phyloP scores from a whole-genome alignment of 2,888 invertebrate genomes.

The Entomobrya proxima region DNA sequence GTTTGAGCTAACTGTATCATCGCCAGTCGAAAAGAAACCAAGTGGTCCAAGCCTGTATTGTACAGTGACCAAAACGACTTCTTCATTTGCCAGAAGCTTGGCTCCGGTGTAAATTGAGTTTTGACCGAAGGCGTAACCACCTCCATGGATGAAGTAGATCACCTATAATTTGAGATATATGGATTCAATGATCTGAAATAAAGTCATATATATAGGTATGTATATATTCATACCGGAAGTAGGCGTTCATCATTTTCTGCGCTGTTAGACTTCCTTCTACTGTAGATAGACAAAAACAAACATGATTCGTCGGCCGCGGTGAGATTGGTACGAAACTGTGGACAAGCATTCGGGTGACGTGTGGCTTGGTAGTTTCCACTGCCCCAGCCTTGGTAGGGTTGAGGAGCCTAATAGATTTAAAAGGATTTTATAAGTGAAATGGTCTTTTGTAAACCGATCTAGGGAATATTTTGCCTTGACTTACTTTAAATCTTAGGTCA shows the following conservation, averaged over 20 bases:
- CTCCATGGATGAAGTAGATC: slow-evolving; percentile 67
- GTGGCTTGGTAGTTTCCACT: slow-evolving; percentile 38
- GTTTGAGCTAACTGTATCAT: slow-evolving; percentile 35
- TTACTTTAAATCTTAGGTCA: slow-evolving; percentile 53
- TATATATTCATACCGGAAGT: too few relatives aligned
- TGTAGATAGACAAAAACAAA: slow-evolving; percentile 59
- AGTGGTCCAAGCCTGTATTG: slow-evolving; percentile 60
- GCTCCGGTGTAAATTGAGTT: slow-evolving; percentile 58
- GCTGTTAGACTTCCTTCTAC: neutral
- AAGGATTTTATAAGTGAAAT: too few relatives aligned
- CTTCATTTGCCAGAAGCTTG: slow-evolving; percentile 36
- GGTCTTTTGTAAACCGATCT: neutral
- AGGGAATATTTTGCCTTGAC: too few relatives aligned
- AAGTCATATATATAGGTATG: too few relatives aligned
- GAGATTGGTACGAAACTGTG: slow-evolving; percentile 47
- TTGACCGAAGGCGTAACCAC: slow-evolving; percentile 67
- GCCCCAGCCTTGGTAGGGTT: slow-evolving; percentile 56
- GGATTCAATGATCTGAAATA: too few relatives aligned
- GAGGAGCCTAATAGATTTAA: slow-evolving; percentile 53
- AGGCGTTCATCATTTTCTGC: slow-evolving; percentile 4
- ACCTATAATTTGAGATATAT: too few relatives aligned
- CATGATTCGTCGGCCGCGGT: slow-evolving; percentile 64
- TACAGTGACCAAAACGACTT: slow-evolving; percentile 61
- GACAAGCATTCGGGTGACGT: slow-evolving; percentile 55
- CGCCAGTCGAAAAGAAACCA: slow-evolving; percentile 66